Evolutionary conservation across 1,140 invertebrate species (phyloP), one percentile per base, ranked within the genome.

Genomic region (Oryzaephilus surinamensis): DNA sequence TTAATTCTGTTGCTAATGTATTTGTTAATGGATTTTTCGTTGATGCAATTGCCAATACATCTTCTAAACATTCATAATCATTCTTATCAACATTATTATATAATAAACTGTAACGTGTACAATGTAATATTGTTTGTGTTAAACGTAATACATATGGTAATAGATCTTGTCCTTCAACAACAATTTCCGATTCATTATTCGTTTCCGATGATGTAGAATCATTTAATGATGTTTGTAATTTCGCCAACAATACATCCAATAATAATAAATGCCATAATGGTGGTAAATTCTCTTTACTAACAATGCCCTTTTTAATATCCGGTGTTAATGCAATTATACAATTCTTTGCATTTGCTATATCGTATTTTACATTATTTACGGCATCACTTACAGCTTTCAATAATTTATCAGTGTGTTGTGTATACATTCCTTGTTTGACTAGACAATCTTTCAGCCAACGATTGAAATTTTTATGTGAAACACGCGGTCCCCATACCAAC

Each of bases 341-440:
- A 57, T 75, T 72, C 43, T 81, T 80, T 0, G 80, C 79, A 7
- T 84, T 62, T 43, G 73, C 73, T 2, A 84, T 70, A 41, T 83
- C 79, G 58, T 81, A 86, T 52, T 73, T 72, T 0, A 81, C 54
- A 39, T 67, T 72, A 50, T 75, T 76, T 0, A 78, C 74, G 7
- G 70, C 67, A 34, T 76, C 75, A 0, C 72, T 66, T 2, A 87
- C 81, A 3, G 72, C 76, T 48, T 79, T 77, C 12, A 90, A 54
- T 24, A 89, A 63, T 46, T 75, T 75, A 52, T 88, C 85, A 1
- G 85, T 83, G 56, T 86, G 80, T 63, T 73, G 79, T 0, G 80
- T 83, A 37, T 81, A 88, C 70, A 90, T 75, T 29, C 87, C 86
- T 72, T 92, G 88, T 55, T 91, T 90, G 3, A 88, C 82, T n/a